phyloP scores from a whole-genome alignment of 2,113 vertebrate species.

The Romanogobio albipinnatus region DNA sequence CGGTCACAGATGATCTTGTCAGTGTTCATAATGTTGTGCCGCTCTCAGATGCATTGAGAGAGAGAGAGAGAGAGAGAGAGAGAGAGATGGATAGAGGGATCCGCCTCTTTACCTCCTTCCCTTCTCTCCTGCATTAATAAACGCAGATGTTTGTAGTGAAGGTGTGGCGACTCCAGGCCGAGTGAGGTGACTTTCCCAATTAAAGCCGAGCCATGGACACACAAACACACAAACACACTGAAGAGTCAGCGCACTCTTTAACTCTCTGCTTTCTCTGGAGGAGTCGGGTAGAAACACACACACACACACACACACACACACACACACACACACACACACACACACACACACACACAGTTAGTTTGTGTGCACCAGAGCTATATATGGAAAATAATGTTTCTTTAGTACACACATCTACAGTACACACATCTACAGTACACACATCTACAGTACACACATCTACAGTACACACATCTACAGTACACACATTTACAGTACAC shows the following conservation, averaged over 20 bases:
- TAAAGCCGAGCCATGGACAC: slow-evolving; percentile 53
- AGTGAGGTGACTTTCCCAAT: slow-evolving; percentile 66
- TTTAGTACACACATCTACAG: neutral
- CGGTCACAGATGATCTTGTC: neutral
- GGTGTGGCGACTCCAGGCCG: slow-evolving; percentile 48
- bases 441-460: neutral
- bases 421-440: neutral
- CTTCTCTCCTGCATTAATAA: neutral
- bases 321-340: neutral
- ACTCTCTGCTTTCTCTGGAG: neutral
- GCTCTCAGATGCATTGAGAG: neutral
- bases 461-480: neutral
- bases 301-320: neutral
- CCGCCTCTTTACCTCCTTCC: neutral
- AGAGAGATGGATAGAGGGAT: neutral
- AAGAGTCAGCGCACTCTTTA: neutral
- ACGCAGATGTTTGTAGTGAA: neutral
- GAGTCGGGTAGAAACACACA: neutral
- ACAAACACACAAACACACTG: neutral
- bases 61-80: no score
- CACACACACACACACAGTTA: neutral
- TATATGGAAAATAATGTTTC: neutral
- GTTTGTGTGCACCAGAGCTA: neutral
- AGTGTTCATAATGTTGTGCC: neutral
- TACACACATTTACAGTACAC: neutral